Percentiles rank a stretch among this genome's conserved stretches.
These are phyloP conservation scores for Amphiprion clarkii DNA, from an alignment of 2,797 vertebrate genomes.

Conservation along the genomic window DNA sequence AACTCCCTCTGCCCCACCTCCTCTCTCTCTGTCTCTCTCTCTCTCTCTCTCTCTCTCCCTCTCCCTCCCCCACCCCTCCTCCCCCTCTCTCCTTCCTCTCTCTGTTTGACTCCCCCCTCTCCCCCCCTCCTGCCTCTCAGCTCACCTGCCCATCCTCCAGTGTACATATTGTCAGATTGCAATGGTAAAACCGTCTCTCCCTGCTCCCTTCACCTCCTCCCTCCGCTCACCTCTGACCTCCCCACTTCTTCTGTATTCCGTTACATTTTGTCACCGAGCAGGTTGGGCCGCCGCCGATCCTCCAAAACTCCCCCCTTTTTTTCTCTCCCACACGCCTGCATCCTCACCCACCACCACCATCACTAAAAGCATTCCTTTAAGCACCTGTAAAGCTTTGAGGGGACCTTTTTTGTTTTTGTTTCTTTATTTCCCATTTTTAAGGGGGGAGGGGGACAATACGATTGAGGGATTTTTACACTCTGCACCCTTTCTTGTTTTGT, in stretches of 20 bases:
- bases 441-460: slow-evolving; percentile 54
- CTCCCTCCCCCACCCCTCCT: no score
- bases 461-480: slow-evolving; percentile 77
- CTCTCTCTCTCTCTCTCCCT: slow-evolving; percentile 52
- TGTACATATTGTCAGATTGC: slow-evolving; percentile 95
- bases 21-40: slow-evolving; percentile 73
- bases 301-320: neutral
- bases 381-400: slow-evolving; percentile 84
- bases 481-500: slow-evolving; percentile 70
- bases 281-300: slow-evolving; percentile 71
- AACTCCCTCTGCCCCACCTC: slow-evolving; percentile 69
- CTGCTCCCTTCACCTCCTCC: slow-evolving; percentile 48
- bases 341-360: slow-evolving; percentile 87
- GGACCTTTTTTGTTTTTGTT: slow-evolving; percentile 50
- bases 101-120: slow-evolving; percentile 28
- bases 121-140: slow-evolving; percentile 82
- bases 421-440: slow-evolving; percentile 39
- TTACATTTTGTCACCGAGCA: slow-evolving; percentile 59
- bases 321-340: slow-evolving; percentile 77
- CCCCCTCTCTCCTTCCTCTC: slow-evolving; percentile 67
- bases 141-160: slow-evolving; percentile 89
- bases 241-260: slow-evolving; percentile 32
- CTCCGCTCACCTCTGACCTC: slow-evolving; percentile 35
- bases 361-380: slow-evolving; percentile 91
- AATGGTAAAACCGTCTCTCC: slow-evolving; percentile 86